Evolutionary conservation across 1,140 invertebrate genomes (phyloP), one percentile per base, ranked within the genome.

Genomic region (Teleopsis dalmanni): DNA sequence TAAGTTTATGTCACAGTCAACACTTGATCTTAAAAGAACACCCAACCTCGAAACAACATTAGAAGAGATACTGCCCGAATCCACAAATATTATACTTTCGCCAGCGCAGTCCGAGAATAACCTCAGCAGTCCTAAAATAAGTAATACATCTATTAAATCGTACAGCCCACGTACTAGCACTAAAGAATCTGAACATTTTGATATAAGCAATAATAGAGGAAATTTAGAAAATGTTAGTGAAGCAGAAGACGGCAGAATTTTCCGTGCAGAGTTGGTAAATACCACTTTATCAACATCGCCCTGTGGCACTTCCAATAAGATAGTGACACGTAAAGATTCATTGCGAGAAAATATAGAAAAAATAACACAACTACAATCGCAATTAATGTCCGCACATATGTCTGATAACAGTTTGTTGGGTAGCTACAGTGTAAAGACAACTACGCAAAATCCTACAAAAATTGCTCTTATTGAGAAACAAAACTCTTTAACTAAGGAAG

Each of bases 271-370:
- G 45, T 46, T 69, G 37, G 64, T 70, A 3, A 69, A 59, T 50
- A 66, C 65, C 27, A 64, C 62, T 13, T 45, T 64, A 41, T 52
- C 47, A 23, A 49, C 38, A 34, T 46, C 56, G 22, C 55, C 50
- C 8, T n/a, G 13, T 40, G 33, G 22, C 18, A 45, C 25, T 7
- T 14, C 36, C 3, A 31, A 14, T 14, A 46, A 55, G 21, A 42
- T 46, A 2, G 56, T 67, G 27, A 67, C 53, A 50, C 56, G 64
- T 6, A 63, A 65, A 55, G 67, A 70, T 23, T 68, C 64, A 3
- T 46, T 70, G 41, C 53, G 66, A 11, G 67, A 70, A 47, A 70
- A 70, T 40, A 70, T 70, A 33, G 67, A 70, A 43, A 70, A 70
- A 52, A 70, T 70, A 10, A 70, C 62, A 4, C 67, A 70, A 22